phyloP scores from a whole-genome alignment of 2,888 invertebrate species.

The Globia sparganii region DNA sequence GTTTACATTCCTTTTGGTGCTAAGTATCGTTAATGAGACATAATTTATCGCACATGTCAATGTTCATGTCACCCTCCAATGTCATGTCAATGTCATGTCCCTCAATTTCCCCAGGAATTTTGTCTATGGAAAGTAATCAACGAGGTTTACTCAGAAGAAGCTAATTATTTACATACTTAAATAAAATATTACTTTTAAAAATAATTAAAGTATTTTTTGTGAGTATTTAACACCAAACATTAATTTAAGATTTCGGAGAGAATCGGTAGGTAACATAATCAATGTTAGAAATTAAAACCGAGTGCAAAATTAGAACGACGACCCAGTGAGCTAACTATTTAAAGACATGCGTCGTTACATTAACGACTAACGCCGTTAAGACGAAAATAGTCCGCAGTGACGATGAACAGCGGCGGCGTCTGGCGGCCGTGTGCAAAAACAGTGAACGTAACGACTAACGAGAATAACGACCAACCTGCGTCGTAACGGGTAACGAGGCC shows the following conservation, averaged over 20 bases:
- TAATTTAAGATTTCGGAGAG: neutral
- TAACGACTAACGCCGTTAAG: slow-evolving; percentile 58
- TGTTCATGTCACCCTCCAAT: neutral
- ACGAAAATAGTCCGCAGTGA: slow-evolving; percentile 64
- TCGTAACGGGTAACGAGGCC: slow-evolving; percentile 75
- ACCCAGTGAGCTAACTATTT: slow-evolving; percentile 11
- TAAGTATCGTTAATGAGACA: neutral
- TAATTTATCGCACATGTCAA: neutral
- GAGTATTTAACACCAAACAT: neutral
- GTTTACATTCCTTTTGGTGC: no score
- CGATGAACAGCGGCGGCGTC: slow-evolving; percentile 63
- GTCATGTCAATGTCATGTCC: no score
- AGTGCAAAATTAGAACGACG: slow-evolving; percentile 32
- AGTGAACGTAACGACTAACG: slow-evolving; percentile 77
- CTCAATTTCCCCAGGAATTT: no score
- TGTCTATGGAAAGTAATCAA: neutral
- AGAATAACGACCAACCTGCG: slow-evolving; percentile 81
- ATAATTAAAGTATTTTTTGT: neutral
- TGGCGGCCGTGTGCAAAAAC: slow-evolving; percentile 61
- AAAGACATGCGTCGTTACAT: slow-evolving; percentile 54
- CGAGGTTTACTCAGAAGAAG: neutral
- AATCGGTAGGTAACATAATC: neutral
- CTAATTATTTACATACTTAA: no score
- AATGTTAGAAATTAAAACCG: neutral
- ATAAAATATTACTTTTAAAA: neutral